Evolutionary conservation across 2,113 vertebrate genomes (phyloP), one percentile per base, ranked within the genome.

Genomic region (Urocitellus parryii): DNA sequence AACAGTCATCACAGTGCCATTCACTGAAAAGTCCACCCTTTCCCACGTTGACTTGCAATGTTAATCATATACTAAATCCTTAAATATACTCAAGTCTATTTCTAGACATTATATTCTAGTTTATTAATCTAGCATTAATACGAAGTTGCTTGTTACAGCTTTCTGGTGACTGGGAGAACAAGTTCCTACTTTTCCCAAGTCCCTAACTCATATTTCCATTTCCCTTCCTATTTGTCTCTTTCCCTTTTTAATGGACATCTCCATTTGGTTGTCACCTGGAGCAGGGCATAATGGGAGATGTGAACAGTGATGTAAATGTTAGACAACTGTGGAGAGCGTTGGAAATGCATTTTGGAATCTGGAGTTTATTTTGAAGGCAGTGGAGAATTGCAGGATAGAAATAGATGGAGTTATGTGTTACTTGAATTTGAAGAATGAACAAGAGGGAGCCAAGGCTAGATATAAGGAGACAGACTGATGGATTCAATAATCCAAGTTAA

Each of bases 41-140:
- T 45, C 20, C 37, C 3, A 24, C 48, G 65, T 53, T 82, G 29
- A 74, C n/a, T 39, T 83, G 45, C 77, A 70, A 32, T 3, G n/a
- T 34, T 80, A 48, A 61, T n/a, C 42, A 67, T 39, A 58, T 27
- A n/a, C 34, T 56, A 56, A 94, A 70, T 87, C 68, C 56, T 65
- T 42, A 74, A 83, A 84, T 63, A 56, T 7, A 72, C 8, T 65
- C 4, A 4, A 63, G 5, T 29, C 53, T 88, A 17, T 79, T 84
- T 97, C 56, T 53, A 78, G 63, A 68, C 77, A 74, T 78, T 42
- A 67, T 65, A 73, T 67, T 86, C 90, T 34, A 53, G 34, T 51
- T 29, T 5, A 72, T 27, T 53, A 53, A 53, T 58, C 20, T 18
- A 53, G 22, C 13, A 85, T 74, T 56, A 42, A 68, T 70, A 80